These are phyloP conservation scores for Vombatus ursinus DNA, from an alignment of 2,113 vertebrate species.

Conservation along the genomic window DNA sequence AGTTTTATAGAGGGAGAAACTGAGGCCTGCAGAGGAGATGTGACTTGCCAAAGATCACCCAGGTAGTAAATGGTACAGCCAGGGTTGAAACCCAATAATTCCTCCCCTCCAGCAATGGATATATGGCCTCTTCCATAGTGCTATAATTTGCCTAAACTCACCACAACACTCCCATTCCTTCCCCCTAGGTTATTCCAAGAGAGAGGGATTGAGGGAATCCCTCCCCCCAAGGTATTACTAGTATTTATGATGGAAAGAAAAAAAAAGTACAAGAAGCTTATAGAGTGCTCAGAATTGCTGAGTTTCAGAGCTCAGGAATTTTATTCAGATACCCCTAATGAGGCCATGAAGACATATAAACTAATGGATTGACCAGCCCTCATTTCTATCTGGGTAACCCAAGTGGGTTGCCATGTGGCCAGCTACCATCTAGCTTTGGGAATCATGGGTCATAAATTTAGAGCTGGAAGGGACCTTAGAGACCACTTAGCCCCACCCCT, in stretches of 20 bases:
- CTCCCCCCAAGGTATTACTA: neutral
- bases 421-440: too few species aligned
- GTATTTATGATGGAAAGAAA: neutral
- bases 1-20: neutral
- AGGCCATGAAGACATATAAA: neutral
- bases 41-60: neutral
- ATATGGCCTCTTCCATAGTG: neutral
- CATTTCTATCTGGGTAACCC: neutral
- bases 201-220: neutral
- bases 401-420: neutral
- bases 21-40: neutral
- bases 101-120: neutral
- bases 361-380: neutral
- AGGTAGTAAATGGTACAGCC: neutral
- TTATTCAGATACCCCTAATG: neutral
- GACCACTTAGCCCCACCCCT: neutral
- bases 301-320: neutral
- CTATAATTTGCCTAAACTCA: neutral
- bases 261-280: neutral
- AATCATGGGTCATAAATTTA: neutral
- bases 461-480: neutral
- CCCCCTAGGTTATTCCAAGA: neutral
- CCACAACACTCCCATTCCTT: neutral
- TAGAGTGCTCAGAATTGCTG: neutral
- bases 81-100: neutral